Percentiles rank a stretch among this genome's conserved stretches.
Evolutionary conservation across 2,113 vertebrate genomes (phyloP).

Genomic region (Thryonomys swinderianus): DNA sequence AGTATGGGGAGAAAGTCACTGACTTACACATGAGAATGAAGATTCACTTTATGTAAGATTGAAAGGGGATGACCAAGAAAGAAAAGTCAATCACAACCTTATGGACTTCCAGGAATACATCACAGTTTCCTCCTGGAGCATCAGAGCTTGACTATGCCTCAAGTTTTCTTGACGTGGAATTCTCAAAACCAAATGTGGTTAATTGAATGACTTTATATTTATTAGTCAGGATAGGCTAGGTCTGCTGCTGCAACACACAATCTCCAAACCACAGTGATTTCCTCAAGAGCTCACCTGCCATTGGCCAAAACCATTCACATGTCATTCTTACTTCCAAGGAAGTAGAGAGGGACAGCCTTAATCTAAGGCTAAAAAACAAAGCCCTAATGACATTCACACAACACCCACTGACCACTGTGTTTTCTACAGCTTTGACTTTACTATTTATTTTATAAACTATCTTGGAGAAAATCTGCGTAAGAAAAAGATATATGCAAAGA

Average conservation of each 20-base stretch:
- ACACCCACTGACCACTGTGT: not conserved
- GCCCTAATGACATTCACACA: not conserved
- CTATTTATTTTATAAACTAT: not conserved
- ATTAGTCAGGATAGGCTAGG: not conserved
- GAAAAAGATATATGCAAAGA: not conserved
- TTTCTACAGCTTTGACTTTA: not conserved
- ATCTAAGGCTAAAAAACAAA: not conserved
- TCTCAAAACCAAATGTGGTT: not conserved
- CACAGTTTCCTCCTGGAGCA: not conserved
- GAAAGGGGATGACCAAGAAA: not conserved
- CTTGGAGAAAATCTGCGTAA: slow-evolving; percentile 19
- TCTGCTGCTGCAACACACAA: not conserved
- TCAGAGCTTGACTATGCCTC: not conserved
- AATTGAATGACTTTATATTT: not conserved
- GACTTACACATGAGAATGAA: not conserved
- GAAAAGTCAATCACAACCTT: not conserved
- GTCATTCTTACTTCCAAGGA: not conserved
- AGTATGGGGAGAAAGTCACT: not conserved
- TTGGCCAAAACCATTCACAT: not conserved
- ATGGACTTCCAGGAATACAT: not conserved
- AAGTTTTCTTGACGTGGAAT: not conserved
- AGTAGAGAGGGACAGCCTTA: not conserved
- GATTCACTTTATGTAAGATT: slow-evolving; percentile 31
- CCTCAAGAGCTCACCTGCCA: not conserved
- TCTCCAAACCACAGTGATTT: not conserved